A percentile compares a stretch with the other conserved stretches of the same genome.
Conservation (phyloP, 2,797 vertebrate genomes). For the Apogon hyalosoma region DNA sequence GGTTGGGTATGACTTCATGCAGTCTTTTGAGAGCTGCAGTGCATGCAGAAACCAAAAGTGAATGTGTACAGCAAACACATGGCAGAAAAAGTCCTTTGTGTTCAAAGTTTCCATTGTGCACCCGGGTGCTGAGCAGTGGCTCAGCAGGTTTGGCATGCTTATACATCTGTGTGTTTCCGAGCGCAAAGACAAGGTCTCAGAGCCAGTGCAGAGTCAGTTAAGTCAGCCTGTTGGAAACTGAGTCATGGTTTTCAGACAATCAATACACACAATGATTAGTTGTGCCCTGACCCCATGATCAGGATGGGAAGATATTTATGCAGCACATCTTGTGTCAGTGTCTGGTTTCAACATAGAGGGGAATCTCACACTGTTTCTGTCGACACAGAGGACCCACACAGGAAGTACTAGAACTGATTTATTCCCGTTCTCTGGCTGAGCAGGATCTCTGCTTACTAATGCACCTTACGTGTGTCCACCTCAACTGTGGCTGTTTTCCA, state of each 20-base stretch:
- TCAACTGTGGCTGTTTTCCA: slow-evolving; percentile 31
- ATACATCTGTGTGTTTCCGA: slow-evolving; percentile 25
- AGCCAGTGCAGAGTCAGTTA: slow-evolving; percentile 17
- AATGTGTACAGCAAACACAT: background rate
- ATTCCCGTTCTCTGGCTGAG: slow-evolving; percentile 42
- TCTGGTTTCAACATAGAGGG: slow-evolving; percentile 58
- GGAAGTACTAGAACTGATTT: slow-evolving; percentile 43
- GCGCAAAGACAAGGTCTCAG: background rate
- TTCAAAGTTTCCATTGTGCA: slow-evolving; percentile 21
- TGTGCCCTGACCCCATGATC: slow-evolving; percentile 70
- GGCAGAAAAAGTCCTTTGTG: slow-evolving; percentile 37
- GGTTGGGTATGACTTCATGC: slow-evolving; percentile 41
- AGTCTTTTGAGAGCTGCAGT: slow-evolving; percentile 20
- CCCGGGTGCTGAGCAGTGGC: slow-evolving; percentile 13
- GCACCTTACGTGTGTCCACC: slow-evolving; percentile 36
- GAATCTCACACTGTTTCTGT: slow-evolving; percentile 29
- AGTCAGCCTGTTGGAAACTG: slow-evolving; percentile 58
- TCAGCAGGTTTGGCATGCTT: slow-evolving; percentile 47
- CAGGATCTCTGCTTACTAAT: slow-evolving; percentile 33
- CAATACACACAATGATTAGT: slow-evolving; percentile 70
- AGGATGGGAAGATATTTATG: slow-evolving; percentile 62
- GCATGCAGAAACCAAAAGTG: slow-evolving; percentile 31
- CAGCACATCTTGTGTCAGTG: slow-evolving; percentile 49
- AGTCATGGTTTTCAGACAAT: slow-evolving; percentile 71
- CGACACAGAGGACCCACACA: slow-evolving; percentile 40